Percentiles rank a stretch among this genome's conserved stretches.
These are phyloP conservation scores for Leptinotarsa juncta DNA, from an alignment of 2,888 invertebrate genomes.

Conservation along the genomic window DNA sequence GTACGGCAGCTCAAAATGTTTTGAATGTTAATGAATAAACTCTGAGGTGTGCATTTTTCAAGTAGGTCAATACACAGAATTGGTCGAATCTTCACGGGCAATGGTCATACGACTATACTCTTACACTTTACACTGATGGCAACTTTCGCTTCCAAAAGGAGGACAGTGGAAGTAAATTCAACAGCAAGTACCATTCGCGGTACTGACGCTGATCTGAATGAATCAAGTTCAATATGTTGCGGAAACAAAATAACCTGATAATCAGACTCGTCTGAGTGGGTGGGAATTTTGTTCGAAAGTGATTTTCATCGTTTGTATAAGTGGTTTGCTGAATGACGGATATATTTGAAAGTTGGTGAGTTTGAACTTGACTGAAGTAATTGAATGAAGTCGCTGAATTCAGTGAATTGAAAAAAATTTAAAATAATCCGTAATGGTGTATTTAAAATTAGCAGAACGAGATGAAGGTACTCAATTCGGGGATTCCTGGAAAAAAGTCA, in stretches of 20 bases:
- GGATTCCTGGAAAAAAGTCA: no score
- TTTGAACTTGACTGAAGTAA: not conserved
- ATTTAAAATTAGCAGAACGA: no score
- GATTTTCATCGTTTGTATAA: not conserved
- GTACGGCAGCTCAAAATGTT: no score
- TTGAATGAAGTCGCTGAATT: no score
- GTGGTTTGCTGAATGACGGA: not conserved
- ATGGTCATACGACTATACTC: not conserved
- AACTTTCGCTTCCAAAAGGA: constrained; percentile 4
- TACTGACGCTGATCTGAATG: not conserved
- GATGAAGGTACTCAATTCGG: no score
- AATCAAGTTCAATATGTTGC: constrained; percentile 10
- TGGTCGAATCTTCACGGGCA: constrained; percentile 3
- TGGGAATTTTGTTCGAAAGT: not conserved
- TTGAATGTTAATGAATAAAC: no score
- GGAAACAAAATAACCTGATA: not conserved
- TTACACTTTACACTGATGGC: no score
- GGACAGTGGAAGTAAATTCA: not conserved
- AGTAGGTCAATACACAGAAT: constrained; percentile 9
- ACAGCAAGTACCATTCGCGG: constrained; percentile 9
- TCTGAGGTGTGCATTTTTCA: not conserved
- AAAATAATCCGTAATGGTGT: no score
- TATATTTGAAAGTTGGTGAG: not conserved
- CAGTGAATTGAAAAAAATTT: no score
- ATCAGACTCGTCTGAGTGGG: not conserved